Evolutionary conservation across 2,888 invertebrate genomes (phyloP).

Genomic region (Hirtodrosophila alboralis): DNA sequence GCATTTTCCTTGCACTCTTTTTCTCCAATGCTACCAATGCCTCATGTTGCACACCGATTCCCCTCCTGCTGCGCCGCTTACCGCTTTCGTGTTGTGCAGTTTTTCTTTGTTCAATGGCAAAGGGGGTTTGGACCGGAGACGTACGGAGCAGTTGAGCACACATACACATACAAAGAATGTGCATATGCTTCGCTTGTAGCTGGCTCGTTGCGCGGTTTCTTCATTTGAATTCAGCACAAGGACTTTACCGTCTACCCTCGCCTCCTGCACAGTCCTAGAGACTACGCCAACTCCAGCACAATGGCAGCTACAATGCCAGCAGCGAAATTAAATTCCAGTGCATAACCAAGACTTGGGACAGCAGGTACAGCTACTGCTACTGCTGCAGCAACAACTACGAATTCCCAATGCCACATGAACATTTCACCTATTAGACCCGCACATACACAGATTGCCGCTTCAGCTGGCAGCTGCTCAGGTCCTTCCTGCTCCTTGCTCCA

Average conservation of each 20-base stretch:
- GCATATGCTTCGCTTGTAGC: constrained; percentile 62
- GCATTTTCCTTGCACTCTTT: constrained; percentile 70
- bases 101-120: constrained; percentile 37
- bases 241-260: constrained; percentile 48
- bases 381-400: constrained; percentile 45
- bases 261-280: constrained; percentile 6
- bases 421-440: constrained; percentile 71
- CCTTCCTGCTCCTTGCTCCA: no score
- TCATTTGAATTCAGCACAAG: constrained; percentile 78
- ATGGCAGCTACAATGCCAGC: constrained; percentile 68
- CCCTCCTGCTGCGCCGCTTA: not conserved
- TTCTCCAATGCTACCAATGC: constrained; percentile 4
- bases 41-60: not conserved
- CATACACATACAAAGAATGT: constrained; percentile 44
- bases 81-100: constrained; percentile 26
- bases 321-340: constrained; percentile 80
- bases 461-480: no score
- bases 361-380: constrained; percentile 40
- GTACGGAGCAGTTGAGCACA: constrained; percentile 2
- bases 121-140: not conserved
- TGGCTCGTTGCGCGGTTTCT: constrained; percentile 65
- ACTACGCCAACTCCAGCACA: constrained; percentile 39
- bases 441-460: constrained; percentile 29
- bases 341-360: constrained; percentile 65
- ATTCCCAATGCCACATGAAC: constrained; percentile 62